Evolutionary conservation across 2,888 invertebrate genomes (phyloP), one percentile per base, ranked within the genome.

Genomic region (Agrotis exclamationis): DNA sequence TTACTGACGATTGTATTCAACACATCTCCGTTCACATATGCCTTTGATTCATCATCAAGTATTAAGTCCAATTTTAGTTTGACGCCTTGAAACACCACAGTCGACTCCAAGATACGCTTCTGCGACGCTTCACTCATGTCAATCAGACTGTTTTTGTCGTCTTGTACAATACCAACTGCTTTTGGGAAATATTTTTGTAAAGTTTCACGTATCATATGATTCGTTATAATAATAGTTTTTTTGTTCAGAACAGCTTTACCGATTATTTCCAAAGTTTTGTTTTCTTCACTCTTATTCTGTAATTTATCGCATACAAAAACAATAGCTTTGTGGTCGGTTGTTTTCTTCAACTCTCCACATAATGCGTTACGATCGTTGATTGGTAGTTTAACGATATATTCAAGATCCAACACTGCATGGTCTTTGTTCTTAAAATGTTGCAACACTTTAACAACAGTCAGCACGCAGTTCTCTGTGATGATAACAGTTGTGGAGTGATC

Each of bases 11-110:
- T 59, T 72, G 63, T 74, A 20, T 65, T 63, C 2, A 79, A 63
- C 14, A 77, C 28, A 1, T 39, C 65, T 45, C 68, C 80, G 62
- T 76, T 58, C 3, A 82, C 54, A 50, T 18, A 73, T 13, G 33
- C 18, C 6, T 28, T 57, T n/a, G 69, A 47, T 18, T 51, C 22
- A 0, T 69, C 56, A 18, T 80, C 73, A 4, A 75, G 3, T 3
- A 82, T 18, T 3, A 51, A 33, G 24, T 39, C n/a, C 33, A 82
- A 45, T 14, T 44, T 47, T 2, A 79, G 24, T 58, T 67, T 24
- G 62, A 11, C n/a, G 3, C 48, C 76, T 54, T 76, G 74, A 62
- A 76, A 79, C n/a, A 50, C 58, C n/a, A 82, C 45, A 45, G 5
- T 39, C 13, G 63, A 59, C 16, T 59, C 28, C 16, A 74, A 28